phyloP scores from a whole-genome alignment of 1,140 invertebrate species.

The Caenorhabditis tropicalis region DNA sequence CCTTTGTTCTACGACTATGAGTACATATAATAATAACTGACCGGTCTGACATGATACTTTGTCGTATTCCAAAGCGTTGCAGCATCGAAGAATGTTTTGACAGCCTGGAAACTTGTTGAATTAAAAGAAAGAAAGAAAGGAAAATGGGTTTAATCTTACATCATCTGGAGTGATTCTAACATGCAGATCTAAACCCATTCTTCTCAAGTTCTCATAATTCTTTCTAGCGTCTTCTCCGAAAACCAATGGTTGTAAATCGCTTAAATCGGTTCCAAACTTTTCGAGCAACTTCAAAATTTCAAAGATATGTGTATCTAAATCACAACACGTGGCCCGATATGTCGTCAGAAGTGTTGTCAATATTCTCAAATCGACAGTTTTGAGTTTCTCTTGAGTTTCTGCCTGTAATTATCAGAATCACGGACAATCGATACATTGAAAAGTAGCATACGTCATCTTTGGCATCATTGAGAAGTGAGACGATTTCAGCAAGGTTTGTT shows the following conservation, averaged over 20 bases:
- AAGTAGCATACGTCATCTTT: background rate
- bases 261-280: background rate
- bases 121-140: background rate
- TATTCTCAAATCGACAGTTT: background rate
- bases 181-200: slow-evolving; percentile 1
- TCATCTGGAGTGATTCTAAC: slow-evolving; percentile 31
- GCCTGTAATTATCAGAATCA: background rate
- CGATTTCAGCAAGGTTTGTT: background rate
- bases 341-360: background rate
- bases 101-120: background rate
- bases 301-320: background rate
- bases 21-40: background rate
- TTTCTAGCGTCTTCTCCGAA: slow-evolving; percentile 9
- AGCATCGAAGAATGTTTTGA: slow-evolving; percentile 7
- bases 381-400: background rate
- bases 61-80: slow-evolving; percentile 24
- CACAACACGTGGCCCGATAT: background rate
- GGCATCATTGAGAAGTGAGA: background rate
- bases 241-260: background rate
- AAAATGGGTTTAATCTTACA: background rate
- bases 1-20: background rate
- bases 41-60: slow-evolving; percentile 37
- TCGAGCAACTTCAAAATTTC: background rate
- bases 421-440: background rate
- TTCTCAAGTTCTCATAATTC: slow-evolving; percentile 16